Percentiles rank a stretch among this genome's conserved stretches.
Conservation (phyloP, 1,140 invertebrate genomes). For the Druon quercuslanigerum region DNA sequence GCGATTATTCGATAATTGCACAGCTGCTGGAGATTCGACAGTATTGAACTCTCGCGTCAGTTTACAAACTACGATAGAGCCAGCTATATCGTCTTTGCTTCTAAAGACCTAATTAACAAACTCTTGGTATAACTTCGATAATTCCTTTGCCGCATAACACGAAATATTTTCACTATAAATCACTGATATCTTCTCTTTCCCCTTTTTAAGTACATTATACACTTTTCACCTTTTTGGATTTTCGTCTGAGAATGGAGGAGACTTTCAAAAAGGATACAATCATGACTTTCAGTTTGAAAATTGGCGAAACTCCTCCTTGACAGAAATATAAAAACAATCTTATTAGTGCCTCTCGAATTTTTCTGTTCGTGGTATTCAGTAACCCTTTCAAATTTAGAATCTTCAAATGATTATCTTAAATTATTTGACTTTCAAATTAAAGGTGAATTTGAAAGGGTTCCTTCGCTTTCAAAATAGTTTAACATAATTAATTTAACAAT, state of each 20-base stretch:
- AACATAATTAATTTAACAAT: constrained; percentile 43
- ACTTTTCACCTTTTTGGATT: background rate
- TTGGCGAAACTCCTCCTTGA: background rate
- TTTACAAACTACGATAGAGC: constrained; percentile 71
- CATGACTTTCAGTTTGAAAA: constrained; percentile 8
- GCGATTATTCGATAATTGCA: constrained; percentile 17
- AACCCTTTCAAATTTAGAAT: too few relatives aligned
- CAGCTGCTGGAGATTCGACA: constrained; percentile 48
- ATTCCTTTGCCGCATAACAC: constrained; percentile 34
- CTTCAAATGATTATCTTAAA: too few relatives aligned
- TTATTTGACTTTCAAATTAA: too few relatives aligned
- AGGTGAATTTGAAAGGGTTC: too few relatives aligned
- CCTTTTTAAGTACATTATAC: constrained; percentile 33
- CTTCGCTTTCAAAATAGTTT: background rate
- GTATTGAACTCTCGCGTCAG: constrained; percentile 63
- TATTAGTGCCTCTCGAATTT: constrained; percentile 7
- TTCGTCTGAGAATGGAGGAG: background rate
- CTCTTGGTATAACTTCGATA: constrained; percentile 34
- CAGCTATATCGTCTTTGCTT: constrained; percentile 68
- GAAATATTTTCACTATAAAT: constrained; percentile 41
- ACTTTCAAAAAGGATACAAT: constrained; percentile 13
- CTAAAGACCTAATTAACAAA: constrained; percentile 69
- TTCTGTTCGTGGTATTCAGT: constrained; percentile 12
- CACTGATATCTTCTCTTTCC: constrained; percentile 34
- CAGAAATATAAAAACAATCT: background rate